phyloP scores from a whole-genome alignment of 2,888 invertebrate genomes.

The Eueremaeus valkanovi region DNA sequence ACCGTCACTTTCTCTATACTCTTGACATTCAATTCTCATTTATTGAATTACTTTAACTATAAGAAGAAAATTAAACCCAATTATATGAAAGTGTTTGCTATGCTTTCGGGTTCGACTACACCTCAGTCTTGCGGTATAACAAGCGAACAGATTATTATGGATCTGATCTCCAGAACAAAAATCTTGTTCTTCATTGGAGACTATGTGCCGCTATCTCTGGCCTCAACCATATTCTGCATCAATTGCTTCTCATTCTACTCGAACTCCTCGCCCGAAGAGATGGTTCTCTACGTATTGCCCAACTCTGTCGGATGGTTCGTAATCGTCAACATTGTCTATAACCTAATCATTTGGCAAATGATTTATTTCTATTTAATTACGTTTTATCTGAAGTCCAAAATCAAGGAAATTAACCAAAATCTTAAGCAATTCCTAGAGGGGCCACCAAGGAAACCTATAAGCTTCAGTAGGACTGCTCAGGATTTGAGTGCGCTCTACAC shows the following conservation, averaged over 20 bases:
- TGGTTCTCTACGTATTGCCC: neutral
- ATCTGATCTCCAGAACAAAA: neutral
- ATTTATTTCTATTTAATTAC: constrained; percentile 20
- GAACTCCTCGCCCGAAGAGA: neutral
- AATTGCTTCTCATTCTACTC: neutral
- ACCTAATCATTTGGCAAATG: neutral
- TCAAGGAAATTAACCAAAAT: neutral
- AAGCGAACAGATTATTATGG: neutral
- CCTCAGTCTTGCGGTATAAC: neutral
- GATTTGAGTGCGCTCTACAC: neutral
- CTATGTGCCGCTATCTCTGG: neutral
- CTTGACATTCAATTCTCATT: neutral
- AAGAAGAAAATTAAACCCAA: neutral
- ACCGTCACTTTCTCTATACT: neutral
- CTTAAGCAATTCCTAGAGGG: neutral
- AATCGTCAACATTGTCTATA: neutral
- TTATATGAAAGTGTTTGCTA: neutral
- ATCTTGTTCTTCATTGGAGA: neutral
- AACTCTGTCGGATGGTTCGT: neutral
- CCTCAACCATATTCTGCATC: neutral
- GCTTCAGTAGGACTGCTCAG: neutral
- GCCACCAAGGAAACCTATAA: neutral
- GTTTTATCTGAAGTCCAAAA: constrained; percentile 13
- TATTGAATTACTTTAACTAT: constrained; percentile 2
- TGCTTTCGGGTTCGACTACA: neutral